Base-by-base conservation (phyloP, 2,888 invertebrate genomes). In the Drosophila pseudotalamancana region DNA sequence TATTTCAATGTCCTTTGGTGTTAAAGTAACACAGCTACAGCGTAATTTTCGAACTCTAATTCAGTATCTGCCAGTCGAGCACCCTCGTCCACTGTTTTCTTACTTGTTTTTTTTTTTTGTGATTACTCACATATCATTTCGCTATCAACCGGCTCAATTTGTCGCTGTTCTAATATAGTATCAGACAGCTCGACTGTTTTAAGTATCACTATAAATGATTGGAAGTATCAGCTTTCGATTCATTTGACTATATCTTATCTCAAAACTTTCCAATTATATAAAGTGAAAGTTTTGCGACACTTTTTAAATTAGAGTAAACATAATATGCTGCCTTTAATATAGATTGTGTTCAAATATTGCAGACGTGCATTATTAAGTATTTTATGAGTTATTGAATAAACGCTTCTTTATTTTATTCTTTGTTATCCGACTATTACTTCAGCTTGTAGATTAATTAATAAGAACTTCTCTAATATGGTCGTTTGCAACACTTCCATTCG, bases 81-180 rank as follows among this genome's bases (percentile, higher is more conserved):
- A n/a, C n/a, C n/a, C n/a, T n/a, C n/a, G n/a, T n/a, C n/a, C n/a
- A n/a, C n/a, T n/a, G n/a, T n/a, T n/a, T 25, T 25, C 9, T 25
- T 25, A 9, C 9, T 25, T 25, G 6, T 6, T 6, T 25, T 25
- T 6, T 25, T 8, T 18, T 29, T 43, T 39, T 25, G 21, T 45
- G 45, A 62, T 56, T 63, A 70, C 49, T 50, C 64, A 69, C 48
- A 16, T 27, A 27, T 55, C 21, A 50, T 19, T 54, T 43, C 43
- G 37, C 43, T 70, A 66, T 75, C 50, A 51, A 37, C 18, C 32
- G 63, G 42, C 27, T 61, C 39, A 40, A 48, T 48, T 61, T 61
- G 48, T 29, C 29, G 21, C 12, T 63, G 50, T 35, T 50, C 29
- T n/a, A 49, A 45, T 40, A 21, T 0, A 18, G 32, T 57, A 40